Conservation (phyloP, 2,113 vertebrate genomes). For the Psophia crepitans region DNA sequence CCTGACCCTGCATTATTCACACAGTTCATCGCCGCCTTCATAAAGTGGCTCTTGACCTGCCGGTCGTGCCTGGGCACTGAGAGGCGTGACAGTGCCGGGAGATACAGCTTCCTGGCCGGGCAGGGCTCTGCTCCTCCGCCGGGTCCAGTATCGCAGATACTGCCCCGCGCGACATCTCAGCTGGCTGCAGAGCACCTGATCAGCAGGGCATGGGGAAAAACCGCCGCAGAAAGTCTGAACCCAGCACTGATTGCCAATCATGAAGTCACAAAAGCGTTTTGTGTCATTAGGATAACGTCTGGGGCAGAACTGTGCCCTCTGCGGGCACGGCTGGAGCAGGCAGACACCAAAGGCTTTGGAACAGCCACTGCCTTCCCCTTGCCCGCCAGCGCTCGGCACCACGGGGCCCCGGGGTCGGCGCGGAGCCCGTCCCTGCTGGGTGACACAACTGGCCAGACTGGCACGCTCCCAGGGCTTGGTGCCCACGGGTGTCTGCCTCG, state of each 20-base stretch:
- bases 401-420: rapidly evolving
- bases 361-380: rapidly evolving
- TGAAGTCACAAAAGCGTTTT: rapidly evolving
- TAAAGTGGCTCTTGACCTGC: background rate
- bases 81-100: rapidly evolving
- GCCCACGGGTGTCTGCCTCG: rapidly evolving
- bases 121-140: background rate
- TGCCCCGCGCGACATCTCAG: rapidly evolving
- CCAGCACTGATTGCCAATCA: rapidly evolving
- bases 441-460: rapidly evolving
- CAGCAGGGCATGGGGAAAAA: rapidly evolving
- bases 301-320: background rate
- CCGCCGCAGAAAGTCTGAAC: rapidly evolving
- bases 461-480: rapidly evolving
- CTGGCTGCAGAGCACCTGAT: rapidly evolving
- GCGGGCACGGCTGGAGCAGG: rapidly evolving
- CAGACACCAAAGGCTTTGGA: rapidly evolving
- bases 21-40: background rate
- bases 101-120: rapidly evolving
- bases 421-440: rapidly evolving
- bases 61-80: background rate
- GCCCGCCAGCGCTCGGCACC: rapidly evolving
- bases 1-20: background rate
- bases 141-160: rapidly evolving
- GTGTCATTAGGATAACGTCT: rapidly evolving